phyloP scores from a whole-genome alignment of 2,113 vertebrate genomes.

The Sphaerodactylus townsendi region DNA sequence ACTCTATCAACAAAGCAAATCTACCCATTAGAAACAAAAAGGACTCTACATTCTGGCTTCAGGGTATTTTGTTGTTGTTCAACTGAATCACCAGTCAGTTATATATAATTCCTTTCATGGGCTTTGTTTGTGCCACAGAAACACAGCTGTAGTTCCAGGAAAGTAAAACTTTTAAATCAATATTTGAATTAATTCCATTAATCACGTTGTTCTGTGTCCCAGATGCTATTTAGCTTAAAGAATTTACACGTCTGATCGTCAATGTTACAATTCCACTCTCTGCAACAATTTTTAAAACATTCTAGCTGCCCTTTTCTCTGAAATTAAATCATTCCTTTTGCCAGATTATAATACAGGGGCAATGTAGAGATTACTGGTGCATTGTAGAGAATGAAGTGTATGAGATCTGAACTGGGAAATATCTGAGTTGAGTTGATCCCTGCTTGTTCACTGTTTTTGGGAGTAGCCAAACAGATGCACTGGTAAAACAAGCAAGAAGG shows the following conservation, averaged over 20 bases:
- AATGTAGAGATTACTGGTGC: too few relatives aligned
- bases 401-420: background rate
- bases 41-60: background rate
- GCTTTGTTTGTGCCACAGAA: constrained; percentile 1
- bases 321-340: background rate
- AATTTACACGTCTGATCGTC: background rate
- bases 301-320: too few relatives aligned
- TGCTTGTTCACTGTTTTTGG: too few relatives aligned
- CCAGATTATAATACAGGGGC: background rate
- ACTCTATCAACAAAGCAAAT: constrained; percentile 27
- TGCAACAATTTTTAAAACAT: too few relatives aligned
- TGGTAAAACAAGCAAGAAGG: too few relatives aligned
- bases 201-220: background rate
- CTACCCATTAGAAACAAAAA: constrained; percentile 35
- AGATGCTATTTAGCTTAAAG: background rate
- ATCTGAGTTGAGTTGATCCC: background rate
- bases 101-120: constrained; percentile 20
- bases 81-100: background rate
- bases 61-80: background rate
- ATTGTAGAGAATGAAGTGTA: too few relatives aligned
- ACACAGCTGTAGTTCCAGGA: background rate
- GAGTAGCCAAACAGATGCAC: too few relatives aligned
- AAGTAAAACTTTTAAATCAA: background rate
- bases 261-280: background rate
- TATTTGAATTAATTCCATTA: background rate